Evolutionary conservation across 2,113 vertebrate genomes (phyloP).

Genomic region (Grammomys dolichurus): DNA sequence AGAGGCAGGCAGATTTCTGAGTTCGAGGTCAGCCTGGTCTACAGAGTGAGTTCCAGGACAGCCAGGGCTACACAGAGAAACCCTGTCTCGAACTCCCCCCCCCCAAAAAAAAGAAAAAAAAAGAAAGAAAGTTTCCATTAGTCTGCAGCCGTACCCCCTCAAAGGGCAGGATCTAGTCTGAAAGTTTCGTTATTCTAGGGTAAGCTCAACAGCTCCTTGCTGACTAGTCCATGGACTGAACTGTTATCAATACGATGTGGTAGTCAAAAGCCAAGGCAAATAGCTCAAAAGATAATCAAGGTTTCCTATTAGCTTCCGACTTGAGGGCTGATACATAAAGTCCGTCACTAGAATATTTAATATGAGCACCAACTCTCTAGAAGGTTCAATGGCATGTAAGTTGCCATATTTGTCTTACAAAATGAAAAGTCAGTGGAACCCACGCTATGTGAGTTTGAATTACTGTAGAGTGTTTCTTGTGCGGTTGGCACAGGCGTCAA

Average conservation of each 20-base stretch:
- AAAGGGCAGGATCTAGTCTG: background rate
- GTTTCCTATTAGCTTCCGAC: background rate
- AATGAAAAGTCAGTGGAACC: conserved; percentile 5
- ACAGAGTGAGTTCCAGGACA: too few species aligned
- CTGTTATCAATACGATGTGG: background rate
- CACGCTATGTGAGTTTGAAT: background rate
- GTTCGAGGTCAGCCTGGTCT: too few species aligned
- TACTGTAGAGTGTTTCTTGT: conserved; percentile 5
- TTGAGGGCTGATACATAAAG: conserved; percentile 14
- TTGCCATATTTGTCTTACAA: background rate
- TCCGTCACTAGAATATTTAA: background rate
- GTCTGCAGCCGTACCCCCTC: background rate
- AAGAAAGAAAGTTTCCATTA: background rate
- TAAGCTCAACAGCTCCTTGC: too few species aligned
- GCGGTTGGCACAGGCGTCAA: background rate
- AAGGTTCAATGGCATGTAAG: background rate
- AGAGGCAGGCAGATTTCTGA: too few species aligned
- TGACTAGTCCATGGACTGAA: background rate
- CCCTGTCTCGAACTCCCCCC: too few species aligned
- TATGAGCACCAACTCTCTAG: background rate
- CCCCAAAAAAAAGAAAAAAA: too few species aligned
- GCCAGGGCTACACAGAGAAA: too few species aligned
- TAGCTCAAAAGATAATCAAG: background rate
- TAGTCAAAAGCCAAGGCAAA: background rate
- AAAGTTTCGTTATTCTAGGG: background rate